Evolutionary conservation across 1,140 invertebrate species (phyloP).

Genomic region (Antheraea mylitta): DNA sequence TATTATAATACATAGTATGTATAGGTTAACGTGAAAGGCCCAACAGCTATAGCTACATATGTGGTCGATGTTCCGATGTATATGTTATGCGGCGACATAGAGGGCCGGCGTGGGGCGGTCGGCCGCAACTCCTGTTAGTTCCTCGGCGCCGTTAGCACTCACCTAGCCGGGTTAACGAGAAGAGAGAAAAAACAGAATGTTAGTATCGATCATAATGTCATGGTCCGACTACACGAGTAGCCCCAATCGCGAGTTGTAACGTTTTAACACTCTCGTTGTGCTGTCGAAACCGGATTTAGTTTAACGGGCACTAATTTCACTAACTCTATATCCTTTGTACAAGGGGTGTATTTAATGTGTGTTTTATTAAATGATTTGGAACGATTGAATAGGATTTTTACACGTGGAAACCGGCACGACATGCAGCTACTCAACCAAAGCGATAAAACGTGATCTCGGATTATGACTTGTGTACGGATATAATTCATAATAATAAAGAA

Average conservation of each 20-base stretch:
- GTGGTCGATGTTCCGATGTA: slow-evolving; percentile 72
- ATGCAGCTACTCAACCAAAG: slow-evolving; percentile 63
- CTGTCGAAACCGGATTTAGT: slow-evolving; percentile 17
- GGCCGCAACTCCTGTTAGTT: slow-evolving; percentile 66
- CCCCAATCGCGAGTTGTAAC: slow-evolving; percentile 47
- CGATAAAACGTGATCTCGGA: slow-evolving; percentile 69
- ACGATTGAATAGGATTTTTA: slow-evolving; percentile 11
- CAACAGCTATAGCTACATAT: slow-evolving; percentile 77
- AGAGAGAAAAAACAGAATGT: slow-evolving; percentile 80
- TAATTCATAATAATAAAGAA: slow-evolving; percentile 45
- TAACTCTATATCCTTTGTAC: background rate
- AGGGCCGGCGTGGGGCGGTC: slow-evolving; percentile 47
- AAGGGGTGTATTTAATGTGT: background rate
- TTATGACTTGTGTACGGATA: slow-evolving; percentile 64
- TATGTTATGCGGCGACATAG: slow-evolving; percentile 64
- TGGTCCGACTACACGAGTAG: slow-evolving; percentile 67
- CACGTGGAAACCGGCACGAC: slow-evolving; percentile 43
- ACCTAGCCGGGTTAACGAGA: slow-evolving; percentile 81
- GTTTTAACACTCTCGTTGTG: slow-evolving; percentile 16
- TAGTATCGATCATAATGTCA: slow-evolving; percentile 79
- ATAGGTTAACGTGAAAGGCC: slow-evolving; percentile 77
- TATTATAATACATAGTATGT: slow-evolving; percentile 77
- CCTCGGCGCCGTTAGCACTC: slow-evolving; percentile 82
- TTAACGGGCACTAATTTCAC: background rate
- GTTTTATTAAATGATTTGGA: background rate